Conservation (phyloP, 2,113 vertebrate species). For the Rallus limicola region DNA sequence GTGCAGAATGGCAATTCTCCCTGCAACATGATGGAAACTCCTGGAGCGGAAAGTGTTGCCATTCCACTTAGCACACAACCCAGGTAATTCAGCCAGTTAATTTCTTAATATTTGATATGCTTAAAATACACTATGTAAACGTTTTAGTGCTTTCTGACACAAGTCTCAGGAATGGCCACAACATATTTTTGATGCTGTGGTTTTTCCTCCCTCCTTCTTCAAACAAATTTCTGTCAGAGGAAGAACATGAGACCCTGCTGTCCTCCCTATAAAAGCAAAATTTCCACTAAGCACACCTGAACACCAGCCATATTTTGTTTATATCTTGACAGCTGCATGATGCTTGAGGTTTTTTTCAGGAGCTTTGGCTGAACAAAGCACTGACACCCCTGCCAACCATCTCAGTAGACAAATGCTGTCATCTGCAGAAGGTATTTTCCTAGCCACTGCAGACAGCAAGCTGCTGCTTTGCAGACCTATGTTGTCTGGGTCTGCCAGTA, state of each 20-base stretch:
- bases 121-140: neutral
- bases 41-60: neutral
- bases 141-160: neutral
- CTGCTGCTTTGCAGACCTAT: neutral
- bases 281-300: neutral
- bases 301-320: neutral
- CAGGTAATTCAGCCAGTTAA: neutral
- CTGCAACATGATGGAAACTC: neutral
- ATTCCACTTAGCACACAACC: neutral
- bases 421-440: neutral
- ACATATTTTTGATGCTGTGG: neutral
- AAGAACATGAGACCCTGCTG: neutral
- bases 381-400: neutral
- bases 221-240: neutral
- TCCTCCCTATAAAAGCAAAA: neutral
- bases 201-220: neutral
- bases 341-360: neutral
- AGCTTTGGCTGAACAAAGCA: neutral
- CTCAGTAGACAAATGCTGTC: neutral
- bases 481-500: neutral
- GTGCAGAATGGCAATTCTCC: neutral
- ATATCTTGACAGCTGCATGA: neutral
- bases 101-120: neutral
- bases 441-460: fast-evolving
- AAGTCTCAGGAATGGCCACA: neutral